Evolutionary conservation across 2,888 invertebrate species (phyloP), one percentile per base, ranked within the genome.

Genomic region (Brachypalpus laphriformis): DNA sequence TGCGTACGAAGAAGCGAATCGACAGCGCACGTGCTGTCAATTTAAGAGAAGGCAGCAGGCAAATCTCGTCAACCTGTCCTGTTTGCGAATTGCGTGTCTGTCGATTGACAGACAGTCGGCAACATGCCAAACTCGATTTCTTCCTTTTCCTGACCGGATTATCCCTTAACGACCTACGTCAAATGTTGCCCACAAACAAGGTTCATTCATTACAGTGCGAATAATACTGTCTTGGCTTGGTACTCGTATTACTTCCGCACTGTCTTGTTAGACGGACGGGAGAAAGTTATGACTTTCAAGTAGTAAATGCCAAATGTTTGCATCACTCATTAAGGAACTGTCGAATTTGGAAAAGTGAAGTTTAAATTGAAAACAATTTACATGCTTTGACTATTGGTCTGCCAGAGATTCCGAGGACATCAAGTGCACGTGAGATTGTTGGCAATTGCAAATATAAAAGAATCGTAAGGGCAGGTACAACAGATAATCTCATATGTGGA

Each of bases 1-100:
- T 80, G 80, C 80, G 74, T 83, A 78, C 85, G 75, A 81, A 49
- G 75, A 71, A 76, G 75, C 71, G 71, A 81, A 71, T 81, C 85
- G 81, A 85, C 85, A 81, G 81, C 75, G 75, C 81, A 76, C 81
- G 85, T 81, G 85, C 85, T 85, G 85, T 85, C 85, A 76, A 54
- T 81, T 85, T 81, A 85, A 71, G 57, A 59, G 51, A 2, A 57
- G 40, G 72, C 59, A 72, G 59, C 74, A 71, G 71, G 61, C 61
- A 66, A 81, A 85, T 81, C 85, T 85, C 85, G 85, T 85, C 85
- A 85, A 81, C 71, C 75, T 81, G 81, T 81, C 85, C 75, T 40
- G 71, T 71, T 81, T 81, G 65, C 28, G 49, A 70, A 80, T 80
- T 71, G 83, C 83, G 75, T 85, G 85, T 40, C 57, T 76, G 75